Evolutionary conservation across 2,113 vertebrate genomes (phyloP).

Genomic region (Notothenia coriiceps): DNA sequence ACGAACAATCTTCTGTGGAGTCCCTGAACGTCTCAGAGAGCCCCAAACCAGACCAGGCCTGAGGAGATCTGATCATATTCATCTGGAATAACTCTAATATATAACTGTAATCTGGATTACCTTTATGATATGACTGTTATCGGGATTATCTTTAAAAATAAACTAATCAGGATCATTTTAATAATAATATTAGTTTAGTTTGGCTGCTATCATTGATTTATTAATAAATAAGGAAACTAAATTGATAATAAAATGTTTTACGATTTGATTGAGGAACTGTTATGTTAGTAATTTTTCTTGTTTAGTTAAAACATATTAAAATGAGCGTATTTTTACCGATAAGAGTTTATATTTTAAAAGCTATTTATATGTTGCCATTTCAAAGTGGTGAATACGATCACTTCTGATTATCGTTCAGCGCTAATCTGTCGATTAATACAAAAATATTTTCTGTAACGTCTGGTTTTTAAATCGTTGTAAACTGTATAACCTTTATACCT

Average conservation of each 20-base stretch:
- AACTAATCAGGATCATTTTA: not conserved
- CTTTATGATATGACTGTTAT: not conserved
- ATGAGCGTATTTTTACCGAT: too few species aligned
- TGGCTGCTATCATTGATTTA: not conserved
- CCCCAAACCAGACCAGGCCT: constrained; percentile 44
- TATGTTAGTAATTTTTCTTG: too few species aligned
- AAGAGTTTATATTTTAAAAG: too few species aligned
- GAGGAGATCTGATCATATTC: not conserved
- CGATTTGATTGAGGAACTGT: too few species aligned
- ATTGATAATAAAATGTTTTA: not conserved
- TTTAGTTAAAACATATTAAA: too few species aligned
- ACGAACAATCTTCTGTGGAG: constrained; percentile 62
- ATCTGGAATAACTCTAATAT: not conserved
- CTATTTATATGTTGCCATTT: too few species aligned
- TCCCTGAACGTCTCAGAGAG: constrained; percentile 42
- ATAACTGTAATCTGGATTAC: not conserved
- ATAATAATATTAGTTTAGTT: not conserved
- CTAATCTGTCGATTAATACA: not conserved
- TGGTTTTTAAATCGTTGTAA: not conserved
- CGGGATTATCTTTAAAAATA: not conserved
- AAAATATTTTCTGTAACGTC: not conserved
- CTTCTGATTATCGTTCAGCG: not conserved
- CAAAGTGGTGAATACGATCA: too few species aligned
- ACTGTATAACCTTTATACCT: not conserved
- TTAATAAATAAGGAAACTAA: not conserved